These are phyloP conservation scores for Herpetotheres cachinnans DNA, from an alignment of 2,113 vertebrate species.

Conservation along the genomic window DNA sequence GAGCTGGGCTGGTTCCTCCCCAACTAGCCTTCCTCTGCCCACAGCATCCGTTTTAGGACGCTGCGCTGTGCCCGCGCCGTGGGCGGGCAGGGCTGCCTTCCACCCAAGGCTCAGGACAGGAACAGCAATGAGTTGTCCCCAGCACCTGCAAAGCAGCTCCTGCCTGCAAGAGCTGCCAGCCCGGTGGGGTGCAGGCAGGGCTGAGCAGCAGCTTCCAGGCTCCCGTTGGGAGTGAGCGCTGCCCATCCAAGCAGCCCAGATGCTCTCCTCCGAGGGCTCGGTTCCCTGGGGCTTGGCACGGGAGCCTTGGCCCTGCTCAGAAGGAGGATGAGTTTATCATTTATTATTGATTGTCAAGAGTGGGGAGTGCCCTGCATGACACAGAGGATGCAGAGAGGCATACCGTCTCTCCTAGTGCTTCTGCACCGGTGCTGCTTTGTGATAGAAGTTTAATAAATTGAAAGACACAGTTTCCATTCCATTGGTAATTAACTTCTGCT, in stretches of 20 bases:
- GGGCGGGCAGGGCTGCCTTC: neutral
- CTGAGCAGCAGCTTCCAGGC: neutral
- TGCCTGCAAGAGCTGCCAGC: neutral
- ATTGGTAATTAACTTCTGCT: constrained; percentile 70
- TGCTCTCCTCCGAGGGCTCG: fast-evolving
- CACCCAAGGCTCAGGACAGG: neutral
- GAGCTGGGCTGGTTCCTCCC: neutral
- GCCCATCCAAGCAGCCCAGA: neutral
- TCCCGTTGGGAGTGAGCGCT: fast-evolving
- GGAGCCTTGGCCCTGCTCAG: neutral
- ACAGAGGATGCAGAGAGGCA: fast-evolving
- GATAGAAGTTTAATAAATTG: constrained; percentile 71
- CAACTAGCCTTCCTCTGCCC: neutral
- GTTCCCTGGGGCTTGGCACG: neutral
- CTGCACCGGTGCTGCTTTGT: neutral
- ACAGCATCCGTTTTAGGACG: neutral
- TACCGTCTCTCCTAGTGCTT: neutral
- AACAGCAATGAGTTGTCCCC: neutral
- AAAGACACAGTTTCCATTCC: constrained; percentile 63
- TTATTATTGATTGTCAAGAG: neutral
- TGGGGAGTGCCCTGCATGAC: neutral
- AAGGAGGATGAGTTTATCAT: neutral
- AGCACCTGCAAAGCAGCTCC: neutral
- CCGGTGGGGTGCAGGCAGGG: neutral
- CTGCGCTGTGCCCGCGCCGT: neutral